Conservation (phyloP, 2,888 invertebrate species). For the Caenorhabditis sp. region DNA sequence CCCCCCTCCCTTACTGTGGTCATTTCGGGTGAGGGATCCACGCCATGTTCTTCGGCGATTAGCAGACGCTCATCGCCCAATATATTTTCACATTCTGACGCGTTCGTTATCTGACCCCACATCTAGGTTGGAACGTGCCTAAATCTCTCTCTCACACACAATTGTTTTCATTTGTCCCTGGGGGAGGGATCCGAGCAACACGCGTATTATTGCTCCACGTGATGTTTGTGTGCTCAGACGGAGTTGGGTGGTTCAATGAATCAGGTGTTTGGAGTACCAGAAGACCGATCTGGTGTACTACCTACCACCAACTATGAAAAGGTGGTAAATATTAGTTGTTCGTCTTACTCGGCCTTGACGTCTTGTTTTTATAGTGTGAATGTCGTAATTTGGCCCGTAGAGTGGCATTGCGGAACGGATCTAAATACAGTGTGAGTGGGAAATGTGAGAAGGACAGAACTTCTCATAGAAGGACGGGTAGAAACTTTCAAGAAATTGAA, state of each 20-base stretch:
- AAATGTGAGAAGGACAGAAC: not conserved
- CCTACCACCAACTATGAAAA: too few species aligned
- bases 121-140: constrained; percentile 50
- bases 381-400: constrained; percentile 32
- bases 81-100: constrained; percentile 57
- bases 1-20: constrained; percentile 38
- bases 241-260: constrained; percentile 15
- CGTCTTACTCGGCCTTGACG: constrained; percentile 55
- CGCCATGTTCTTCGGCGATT: constrained; percentile 22
- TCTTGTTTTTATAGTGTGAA: constrained; percentile 43
- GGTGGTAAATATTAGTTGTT: constrained; percentile 52
- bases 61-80: constrained; percentile 16
- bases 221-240: constrained; percentile 3
- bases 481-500: not conserved
- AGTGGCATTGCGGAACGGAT: constrained; percentile 17
- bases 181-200: constrained; percentile 7
- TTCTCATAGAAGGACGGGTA: not conserved
- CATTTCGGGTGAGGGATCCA: constrained; percentile 41
- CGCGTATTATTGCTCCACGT: constrained; percentile 7
- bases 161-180: constrained; percentile 5
- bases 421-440: not conserved
- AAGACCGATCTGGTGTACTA: constrained; percentile 18
- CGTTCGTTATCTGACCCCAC: constrained; percentile 60
- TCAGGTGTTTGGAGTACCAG: constrained; percentile 22
- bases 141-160: constrained; percentile 1